A percentile compares a stretch with the other conserved stretches of the same genome.
Conservation (phyloP, 1,140 invertebrate species). For the Trichomalopsis sarcophagae region DNA sequence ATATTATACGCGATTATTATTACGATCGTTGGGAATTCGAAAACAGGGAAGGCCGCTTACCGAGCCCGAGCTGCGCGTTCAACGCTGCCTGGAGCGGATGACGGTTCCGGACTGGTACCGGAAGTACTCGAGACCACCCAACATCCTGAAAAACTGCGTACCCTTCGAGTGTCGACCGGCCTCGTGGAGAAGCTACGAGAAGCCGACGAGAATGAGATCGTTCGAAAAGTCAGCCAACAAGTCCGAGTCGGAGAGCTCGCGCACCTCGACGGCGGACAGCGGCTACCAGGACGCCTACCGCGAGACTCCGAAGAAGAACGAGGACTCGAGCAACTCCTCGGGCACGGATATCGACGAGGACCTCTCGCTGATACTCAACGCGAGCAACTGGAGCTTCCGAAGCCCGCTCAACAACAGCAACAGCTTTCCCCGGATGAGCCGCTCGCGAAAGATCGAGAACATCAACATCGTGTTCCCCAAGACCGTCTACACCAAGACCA, state of each 20-base stretch:
- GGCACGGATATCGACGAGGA: not conserved
- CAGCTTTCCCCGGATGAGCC: slow-evolving; percentile 56
- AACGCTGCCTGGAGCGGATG: slow-evolving; percentile 75
- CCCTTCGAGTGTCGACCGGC: slow-evolving; percentile 55
- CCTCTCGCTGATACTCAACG: too few species aligned
- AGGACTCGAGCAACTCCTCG: not conserved
- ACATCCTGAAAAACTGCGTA: slow-evolving; percentile 53
- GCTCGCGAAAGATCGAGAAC: slow-evolving; percentile 57
- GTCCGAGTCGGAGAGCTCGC: not conserved
- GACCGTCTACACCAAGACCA: slow-evolving; percentile 24
- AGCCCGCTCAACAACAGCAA: slow-evolving; percentile 12
- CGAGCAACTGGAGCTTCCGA: not conserved
- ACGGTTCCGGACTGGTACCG: slow-evolving; percentile 78
- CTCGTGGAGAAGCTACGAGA: slow-evolving; percentile 52
- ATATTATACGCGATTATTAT: too few species aligned
- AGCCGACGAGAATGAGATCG: not conserved
- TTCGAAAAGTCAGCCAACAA: slow-evolving; percentile 2
- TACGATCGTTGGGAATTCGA: not conserved
- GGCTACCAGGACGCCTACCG: not conserved
- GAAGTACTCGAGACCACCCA: slow-evolving; percentile 52
- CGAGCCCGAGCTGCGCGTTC: slow-evolving; percentile 76
- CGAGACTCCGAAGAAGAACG: not conserved
- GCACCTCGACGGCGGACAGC: not conserved
- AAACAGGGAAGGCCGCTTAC: slow-evolving; percentile 60
- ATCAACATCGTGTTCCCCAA: slow-evolving; percentile 57